phyloP scores from a whole-genome alignment of 2,797 vertebrate species.

The Clangula hyemalis region DNA sequence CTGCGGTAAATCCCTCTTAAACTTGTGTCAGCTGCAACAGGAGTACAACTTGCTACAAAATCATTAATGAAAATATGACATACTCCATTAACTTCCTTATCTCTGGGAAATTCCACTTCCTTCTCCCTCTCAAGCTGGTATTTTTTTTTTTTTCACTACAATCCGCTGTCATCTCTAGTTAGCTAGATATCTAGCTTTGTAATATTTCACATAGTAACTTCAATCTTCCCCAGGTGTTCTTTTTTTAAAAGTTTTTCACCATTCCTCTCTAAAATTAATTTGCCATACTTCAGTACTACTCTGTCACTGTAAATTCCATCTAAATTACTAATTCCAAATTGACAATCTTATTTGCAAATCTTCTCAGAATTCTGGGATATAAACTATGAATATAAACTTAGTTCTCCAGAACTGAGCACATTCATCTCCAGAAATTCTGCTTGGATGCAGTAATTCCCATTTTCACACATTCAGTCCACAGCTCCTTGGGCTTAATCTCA shows the following conservation, averaged over 20 bases:
- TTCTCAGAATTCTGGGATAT: not conserved
- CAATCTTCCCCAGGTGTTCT: not conserved
- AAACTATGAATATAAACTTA: not conserved
- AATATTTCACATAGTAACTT: not conserved
- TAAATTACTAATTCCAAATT: not conserved
- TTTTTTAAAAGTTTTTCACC: not conserved
- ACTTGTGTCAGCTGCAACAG: not conserved
- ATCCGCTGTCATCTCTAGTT: not conserved
- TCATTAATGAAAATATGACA: not conserved
- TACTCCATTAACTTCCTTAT: not conserved
- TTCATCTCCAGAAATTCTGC: not conserved
- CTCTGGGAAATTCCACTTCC: not conserved
- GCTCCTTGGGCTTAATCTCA: not conserved
- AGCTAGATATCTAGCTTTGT: not conserved
- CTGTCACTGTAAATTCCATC: not conserved
- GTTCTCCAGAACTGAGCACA: not conserved
- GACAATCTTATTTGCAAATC: not conserved
- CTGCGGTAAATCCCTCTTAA: not conserved
- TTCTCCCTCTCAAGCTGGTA: not conserved
- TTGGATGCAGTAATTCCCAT: not conserved
- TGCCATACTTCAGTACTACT: not conserved
- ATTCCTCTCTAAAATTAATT: not conserved
- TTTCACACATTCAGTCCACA: not conserved
- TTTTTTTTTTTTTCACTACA: not conserved
- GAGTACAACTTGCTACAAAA: not conserved